Conservation (phyloP, 2,113 vertebrate species). For the Aegotheles bennettii region DNA sequence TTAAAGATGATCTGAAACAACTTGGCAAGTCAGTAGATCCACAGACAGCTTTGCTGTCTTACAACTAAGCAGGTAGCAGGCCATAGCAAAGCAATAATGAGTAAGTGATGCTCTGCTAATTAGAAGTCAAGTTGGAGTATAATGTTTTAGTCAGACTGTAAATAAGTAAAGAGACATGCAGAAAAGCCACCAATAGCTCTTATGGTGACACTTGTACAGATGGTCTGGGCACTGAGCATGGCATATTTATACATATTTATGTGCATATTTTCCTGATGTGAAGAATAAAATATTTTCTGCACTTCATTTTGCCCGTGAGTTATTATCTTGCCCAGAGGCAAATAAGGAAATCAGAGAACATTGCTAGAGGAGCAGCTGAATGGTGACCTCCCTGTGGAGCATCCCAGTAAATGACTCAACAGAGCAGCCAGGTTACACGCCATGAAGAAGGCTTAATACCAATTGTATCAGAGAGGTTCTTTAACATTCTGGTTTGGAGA, state of each 20-base stretch:
- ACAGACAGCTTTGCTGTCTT: neutral
- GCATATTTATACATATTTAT: slow-evolving; percentile 23
- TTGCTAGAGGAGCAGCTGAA: neutral
- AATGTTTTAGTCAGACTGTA: neutral
- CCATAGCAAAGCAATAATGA: neutral
- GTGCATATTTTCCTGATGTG: neutral
- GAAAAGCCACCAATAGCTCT: neutral
- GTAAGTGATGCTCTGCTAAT: neutral
- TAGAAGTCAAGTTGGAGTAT: neutral
- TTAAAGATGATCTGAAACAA: neutral
- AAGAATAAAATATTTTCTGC: slow-evolving; percentile 11
- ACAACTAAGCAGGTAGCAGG: neutral
- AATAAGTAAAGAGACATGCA: neutral
- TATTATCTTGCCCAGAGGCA: neutral
- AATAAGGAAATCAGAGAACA: neutral
- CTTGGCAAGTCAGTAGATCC: neutral
- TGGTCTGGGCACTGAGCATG: neutral
- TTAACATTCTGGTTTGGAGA: neutral
- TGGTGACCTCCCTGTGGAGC: neutral
- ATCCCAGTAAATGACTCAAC: neutral
- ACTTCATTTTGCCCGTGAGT: neutral
- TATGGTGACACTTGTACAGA: neutral
- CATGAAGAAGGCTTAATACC: neutral
- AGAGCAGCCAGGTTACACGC: neutral
- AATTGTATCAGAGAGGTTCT: neutral